phyloP scores from a whole-genome alignment of 2,113 vertebrate genomes.

The Ranitomeya variabilis region DNA sequence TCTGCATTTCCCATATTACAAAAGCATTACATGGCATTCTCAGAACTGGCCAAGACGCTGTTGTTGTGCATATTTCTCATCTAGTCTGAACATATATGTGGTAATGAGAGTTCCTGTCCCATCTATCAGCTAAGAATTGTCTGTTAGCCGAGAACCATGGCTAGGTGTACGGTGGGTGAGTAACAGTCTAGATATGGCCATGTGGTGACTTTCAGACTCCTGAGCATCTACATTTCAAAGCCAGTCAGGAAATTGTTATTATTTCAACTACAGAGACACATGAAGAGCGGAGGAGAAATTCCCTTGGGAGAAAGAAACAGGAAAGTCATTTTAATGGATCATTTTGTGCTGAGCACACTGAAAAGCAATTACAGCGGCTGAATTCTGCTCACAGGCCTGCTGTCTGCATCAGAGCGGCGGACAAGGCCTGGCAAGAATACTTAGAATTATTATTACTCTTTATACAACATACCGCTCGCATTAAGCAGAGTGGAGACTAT shows the following conservation, averaged over 20 bases:
- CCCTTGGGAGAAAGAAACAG: conserved; percentile 48
- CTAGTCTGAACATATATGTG: not conserved
- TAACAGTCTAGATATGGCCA: conserved; percentile 57
- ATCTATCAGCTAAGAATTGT: conserved; percentile 16
- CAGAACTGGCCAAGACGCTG: not conserved
- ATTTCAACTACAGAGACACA: conserved; percentile 48
- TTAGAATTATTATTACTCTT: conserved; percentile 11
- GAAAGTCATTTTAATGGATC: conserved; percentile 55
- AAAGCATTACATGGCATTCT: not conserved
- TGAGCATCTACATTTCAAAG: conserved; percentile 49
- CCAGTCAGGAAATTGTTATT: conserved; percentile 53
- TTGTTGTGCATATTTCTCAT: not conserved
- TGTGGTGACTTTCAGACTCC: conserved; percentile 32
- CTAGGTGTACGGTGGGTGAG: conserved; percentile 24
- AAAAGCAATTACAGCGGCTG: conserved; percentile 47
- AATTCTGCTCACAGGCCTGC: conserved; percentile 26
- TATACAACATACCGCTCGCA: not conserved
- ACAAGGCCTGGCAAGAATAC: conserved; percentile 8
- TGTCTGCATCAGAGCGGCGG: not conserved
- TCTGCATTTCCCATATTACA: too few species aligned
- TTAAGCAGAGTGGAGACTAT: not conserved
- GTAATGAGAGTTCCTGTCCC: not conserved
- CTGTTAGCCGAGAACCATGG: not conserved
- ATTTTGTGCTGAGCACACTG: conserved; percentile 52
- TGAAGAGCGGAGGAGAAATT: conserved; percentile 30